Evolutionary conservation across 2,113 vertebrate genomes (phyloP), one percentile per base, ranked within the genome.

Genomic region (Catagonus wagneri): DNA sequence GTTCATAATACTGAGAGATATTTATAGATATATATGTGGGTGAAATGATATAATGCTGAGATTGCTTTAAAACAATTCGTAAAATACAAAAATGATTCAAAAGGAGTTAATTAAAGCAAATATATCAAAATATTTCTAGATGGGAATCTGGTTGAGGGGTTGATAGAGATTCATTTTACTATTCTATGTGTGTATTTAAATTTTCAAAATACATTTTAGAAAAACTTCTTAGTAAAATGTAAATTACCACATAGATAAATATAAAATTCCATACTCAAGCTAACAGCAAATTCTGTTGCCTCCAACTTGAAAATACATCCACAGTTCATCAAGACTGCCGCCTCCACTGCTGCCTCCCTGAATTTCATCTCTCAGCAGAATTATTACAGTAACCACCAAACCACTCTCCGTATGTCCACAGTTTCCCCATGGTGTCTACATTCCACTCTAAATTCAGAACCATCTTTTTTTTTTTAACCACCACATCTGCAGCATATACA

Each of bases 41-140:
- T 71, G n/a, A 56, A 86, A 66, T 79, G 0, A 75, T 50, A 80
- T 27, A 2, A 72, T 50, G 16, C 65, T 61, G 29, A 94, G 9
- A 60, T 89, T 74, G 11, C 23, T 84, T 93, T 88, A 27, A 72
- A 89, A 84, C 39, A 89, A 88, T 79, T 97, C n/a, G 79, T 19
- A 44, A 84, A 79, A 13, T 36, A 69, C 13, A 58, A 66, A 90
- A 79, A 63, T 32, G 39, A 83, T 39, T 54, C 20, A 65, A 71
- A 74, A 84, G 13, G 23, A 80, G 22, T 19, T 32, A 79, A 74
- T 72, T 68, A 86, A 94, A 90, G n/a, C 23, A 71, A 71, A 65
- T 34, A 5, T 83, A 36, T 39, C 90, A 72, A 63, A 88, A 90
- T 52, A 52, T 16, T 72, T 50, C 39, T 83, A 72, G 66, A 27